A percentile compares a stretch with the other conserved stretches of the same genome.
These are phyloP conservation scores for Sinohyriopsis cumingii DNA, from an alignment of 2,888 invertebrate genomes.

Conservation along the genomic window DNA sequence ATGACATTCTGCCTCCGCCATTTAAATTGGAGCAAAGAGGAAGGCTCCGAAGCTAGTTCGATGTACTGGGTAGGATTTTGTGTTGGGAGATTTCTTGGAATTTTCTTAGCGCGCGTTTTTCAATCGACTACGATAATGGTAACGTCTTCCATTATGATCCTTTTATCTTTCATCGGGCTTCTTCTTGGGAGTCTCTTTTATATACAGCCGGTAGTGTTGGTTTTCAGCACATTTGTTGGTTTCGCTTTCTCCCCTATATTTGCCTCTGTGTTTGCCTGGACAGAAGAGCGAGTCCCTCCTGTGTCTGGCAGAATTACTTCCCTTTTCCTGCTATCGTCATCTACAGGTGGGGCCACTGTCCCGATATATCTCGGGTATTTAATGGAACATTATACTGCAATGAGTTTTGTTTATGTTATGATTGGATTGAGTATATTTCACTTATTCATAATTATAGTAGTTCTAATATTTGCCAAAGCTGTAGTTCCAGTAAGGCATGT, in stretches of 20 bases:
- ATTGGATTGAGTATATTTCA: background rate
- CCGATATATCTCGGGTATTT: constrained; percentile 10
- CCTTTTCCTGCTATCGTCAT: constrained; percentile 5
- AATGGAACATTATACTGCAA: constrained; percentile 6
- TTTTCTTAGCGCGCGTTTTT: constrained; percentile 14
- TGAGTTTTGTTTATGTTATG: constrained; percentile 4
- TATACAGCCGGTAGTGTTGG: constrained; percentile 1
- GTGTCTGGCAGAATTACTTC: constrained; percentile 10
- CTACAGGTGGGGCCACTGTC: constrained; percentile 5
- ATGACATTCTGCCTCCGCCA: constrained; percentile 30
- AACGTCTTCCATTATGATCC: no score
- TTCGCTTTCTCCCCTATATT: constrained; percentile 9
- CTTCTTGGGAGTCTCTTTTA: no score
- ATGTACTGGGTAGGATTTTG: constrained; percentile 27
- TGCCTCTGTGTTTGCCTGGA: constrained; percentile 9
- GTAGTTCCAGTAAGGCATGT: no score
- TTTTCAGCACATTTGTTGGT: constrained; percentile 2
- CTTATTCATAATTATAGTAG: background rate
- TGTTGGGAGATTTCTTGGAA: constrained; percentile 29
- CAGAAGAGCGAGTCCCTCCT: constrained; percentile 8
- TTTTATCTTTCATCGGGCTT: no score
- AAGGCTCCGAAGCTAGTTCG: constrained; percentile 26
- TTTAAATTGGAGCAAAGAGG: constrained; percentile 24
- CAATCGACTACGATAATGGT: no score
- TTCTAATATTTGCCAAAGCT: no score